Conservation (phyloP, 2,797 vertebrate species). For the Acipenser ruthenus region DNA sequence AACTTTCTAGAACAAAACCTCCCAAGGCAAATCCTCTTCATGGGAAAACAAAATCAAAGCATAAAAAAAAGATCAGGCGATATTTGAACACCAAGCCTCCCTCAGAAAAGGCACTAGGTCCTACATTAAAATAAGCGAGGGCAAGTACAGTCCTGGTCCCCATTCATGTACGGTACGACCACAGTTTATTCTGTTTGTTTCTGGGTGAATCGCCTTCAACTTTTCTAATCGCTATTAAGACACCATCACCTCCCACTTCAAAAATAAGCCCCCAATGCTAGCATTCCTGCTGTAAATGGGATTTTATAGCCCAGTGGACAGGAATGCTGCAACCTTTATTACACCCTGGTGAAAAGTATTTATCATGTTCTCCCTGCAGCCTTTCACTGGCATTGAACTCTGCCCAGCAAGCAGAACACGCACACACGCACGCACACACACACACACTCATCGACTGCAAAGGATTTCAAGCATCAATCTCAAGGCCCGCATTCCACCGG, state of each 20-base stretch:
- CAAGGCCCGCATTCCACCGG: constrained; percentile 41
- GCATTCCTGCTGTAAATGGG: constrained; percentile 56
- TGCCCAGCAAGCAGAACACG: constrained; percentile 30
- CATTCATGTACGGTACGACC: too few relatives aligned
- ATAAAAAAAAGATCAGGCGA: background rate
- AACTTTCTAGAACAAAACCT: too few relatives aligned
- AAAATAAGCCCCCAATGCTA: constrained; percentile 33
- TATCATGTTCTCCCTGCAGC: constrained; percentile 36
- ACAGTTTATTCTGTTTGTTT: background rate
- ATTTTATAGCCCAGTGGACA: constrained; percentile 65
- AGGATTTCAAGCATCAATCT: constrained; percentile 33
- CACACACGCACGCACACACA: too few relatives aligned
- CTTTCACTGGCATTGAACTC: constrained; percentile 38
- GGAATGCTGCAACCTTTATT: constrained; percentile 57
- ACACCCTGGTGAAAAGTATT: constrained; percentile 52
- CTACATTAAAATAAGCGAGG: background rate
- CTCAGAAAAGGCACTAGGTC: background rate
- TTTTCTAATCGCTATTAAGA: constrained; percentile 18
- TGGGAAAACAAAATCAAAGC: too few relatives aligned
- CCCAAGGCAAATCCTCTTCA: too few relatives aligned
- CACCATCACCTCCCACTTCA: constrained; percentile 26
- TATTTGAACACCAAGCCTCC: background rate
- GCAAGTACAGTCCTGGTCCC: too few relatives aligned
- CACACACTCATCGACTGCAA: constrained; percentile 33
- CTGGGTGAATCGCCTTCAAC: background rate